Evolutionary conservation across 2,113 vertebrate species (phyloP).

Genomic region (Petaurus breviceps): DNA sequence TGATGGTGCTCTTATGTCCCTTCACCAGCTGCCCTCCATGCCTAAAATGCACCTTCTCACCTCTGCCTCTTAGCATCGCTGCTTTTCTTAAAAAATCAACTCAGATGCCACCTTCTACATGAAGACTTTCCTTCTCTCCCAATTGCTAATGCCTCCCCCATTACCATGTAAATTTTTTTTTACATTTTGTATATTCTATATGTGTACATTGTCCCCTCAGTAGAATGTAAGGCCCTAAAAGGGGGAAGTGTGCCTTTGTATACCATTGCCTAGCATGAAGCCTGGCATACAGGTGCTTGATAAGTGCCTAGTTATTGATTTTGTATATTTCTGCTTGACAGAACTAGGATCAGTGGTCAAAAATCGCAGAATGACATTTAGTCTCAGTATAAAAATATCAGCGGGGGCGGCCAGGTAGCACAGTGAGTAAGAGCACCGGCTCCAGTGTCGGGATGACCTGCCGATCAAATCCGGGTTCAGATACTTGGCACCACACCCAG

Average conservation of each 20-base stretch:
- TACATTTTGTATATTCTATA: background rate
- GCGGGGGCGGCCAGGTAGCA: too few relatives aligned
- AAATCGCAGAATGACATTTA: background rate
- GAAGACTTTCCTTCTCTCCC: background rate
- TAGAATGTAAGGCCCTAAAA: background rate
- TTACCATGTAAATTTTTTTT: background rate
- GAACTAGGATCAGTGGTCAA: background rate
- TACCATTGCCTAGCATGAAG: background rate
- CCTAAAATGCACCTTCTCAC: background rate
- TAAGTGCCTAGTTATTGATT: background rate
- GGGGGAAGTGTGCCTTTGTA: background rate
- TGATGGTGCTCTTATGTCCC: background rate
- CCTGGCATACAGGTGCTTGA: background rate
- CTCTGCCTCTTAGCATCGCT: background rate
- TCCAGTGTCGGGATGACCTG: too few relatives aligned
- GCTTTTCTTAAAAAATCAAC: background rate
- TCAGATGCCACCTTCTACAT: background rate
- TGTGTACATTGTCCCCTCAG: background rate
- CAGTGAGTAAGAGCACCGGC: too few relatives aligned
- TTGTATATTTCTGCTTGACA: background rate
- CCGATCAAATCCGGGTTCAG: too few relatives aligned
- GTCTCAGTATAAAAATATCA: background rate
- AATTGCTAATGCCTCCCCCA: background rate
- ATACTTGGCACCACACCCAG: too few relatives aligned
- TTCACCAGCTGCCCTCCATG: background rate